A percentile compares a stretch with the other conserved stretches of the same genome.
These are phyloP conservation scores for Vanessa tameamea DNA, from an alignment of 1,140 invertebrate genomes.

Conservation along the genomic window DNA sequence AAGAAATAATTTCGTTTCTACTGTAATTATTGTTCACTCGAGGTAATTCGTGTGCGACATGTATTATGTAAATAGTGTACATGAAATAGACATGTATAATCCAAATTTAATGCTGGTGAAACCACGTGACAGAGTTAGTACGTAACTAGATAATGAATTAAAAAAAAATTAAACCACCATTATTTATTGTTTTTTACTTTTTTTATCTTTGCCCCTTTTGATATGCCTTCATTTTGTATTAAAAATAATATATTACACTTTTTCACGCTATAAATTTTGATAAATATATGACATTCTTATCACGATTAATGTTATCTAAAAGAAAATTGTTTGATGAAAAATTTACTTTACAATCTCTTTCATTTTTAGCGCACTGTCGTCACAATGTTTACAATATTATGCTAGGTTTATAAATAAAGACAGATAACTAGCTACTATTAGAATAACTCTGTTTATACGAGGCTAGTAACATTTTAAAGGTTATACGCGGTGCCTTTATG, in stretches of 20 bases:
- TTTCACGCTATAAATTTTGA: background rate
- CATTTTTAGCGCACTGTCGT: conserved; percentile 42
- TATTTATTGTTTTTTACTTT: too few relatives aligned
- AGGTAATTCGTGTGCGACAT: too few relatives aligned
- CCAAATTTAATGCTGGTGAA: too few relatives aligned
- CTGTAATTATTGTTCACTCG: too few relatives aligned
- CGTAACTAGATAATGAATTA: too few relatives aligned
- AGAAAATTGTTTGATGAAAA: conserved; percentile 60
- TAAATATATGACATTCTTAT: conserved; percentile 38
- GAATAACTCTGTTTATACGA: background rate
- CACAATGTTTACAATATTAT: conserved; percentile 36
- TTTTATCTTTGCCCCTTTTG: too few relatives aligned
- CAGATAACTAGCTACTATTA: background rate
- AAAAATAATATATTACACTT: background rate
- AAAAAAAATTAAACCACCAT: too few relatives aligned
- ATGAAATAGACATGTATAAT: background rate
- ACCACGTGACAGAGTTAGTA: too few relatives aligned
- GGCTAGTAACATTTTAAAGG: too few relatives aligned
- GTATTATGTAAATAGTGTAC: too few relatives aligned
- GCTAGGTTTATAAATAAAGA: conserved; percentile 11
- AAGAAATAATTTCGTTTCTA: too few relatives aligned
- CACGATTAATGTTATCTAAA: conserved; percentile 49
- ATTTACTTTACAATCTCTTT: conserved; percentile 55
- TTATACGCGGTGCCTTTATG: too few relatives aligned
- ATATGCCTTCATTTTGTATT: background rate